Conservation (phyloP, 2,888 invertebrate genomes). For the Latrodectus hesperus region DNA sequence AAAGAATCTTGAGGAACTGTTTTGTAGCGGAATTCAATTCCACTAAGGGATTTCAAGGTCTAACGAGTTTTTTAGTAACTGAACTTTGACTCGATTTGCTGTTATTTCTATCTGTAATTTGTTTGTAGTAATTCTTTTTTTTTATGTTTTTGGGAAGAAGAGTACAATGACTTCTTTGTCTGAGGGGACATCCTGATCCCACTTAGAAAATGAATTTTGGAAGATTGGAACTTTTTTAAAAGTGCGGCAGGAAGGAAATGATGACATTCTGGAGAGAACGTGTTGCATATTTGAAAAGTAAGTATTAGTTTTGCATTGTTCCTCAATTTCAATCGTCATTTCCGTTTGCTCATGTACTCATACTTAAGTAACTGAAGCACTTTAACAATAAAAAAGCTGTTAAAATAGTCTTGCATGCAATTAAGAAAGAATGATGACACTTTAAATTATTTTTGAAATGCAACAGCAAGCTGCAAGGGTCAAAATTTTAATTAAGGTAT, state of each 20-base stretch:
- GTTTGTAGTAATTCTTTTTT: constrained; percentile 43
- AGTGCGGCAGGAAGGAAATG: constrained; percentile 17
- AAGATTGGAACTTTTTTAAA: constrained; percentile 16
- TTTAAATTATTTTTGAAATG: too few species aligned
- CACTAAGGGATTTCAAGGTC: constrained; percentile 65
- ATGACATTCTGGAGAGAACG: constrained; percentile 7
- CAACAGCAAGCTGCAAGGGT: too few species aligned
- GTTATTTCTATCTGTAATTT: constrained; percentile 63
- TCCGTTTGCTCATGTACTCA: too few species aligned
- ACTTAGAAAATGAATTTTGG: constrained; percentile 62
- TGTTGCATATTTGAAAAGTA: too few species aligned
- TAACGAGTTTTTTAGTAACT: constrained; percentile 68
- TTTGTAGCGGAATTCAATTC: constrained; percentile 56
- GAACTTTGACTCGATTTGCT: constrained; percentile 67
- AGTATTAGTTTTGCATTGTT: too few species aligned
- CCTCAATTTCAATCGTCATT: too few species aligned
- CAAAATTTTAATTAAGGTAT: too few species aligned
- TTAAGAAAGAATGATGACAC: too few species aligned
- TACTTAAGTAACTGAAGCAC: too few species aligned
- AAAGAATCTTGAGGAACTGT: background rate
- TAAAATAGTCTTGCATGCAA: too few species aligned
- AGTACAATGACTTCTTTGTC: background rate
- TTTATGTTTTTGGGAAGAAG: constrained; percentile 12
- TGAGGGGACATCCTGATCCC: constrained; percentile 32
- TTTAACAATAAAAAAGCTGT: too few species aligned